Evolutionary conservation across 2,113 vertebrate genomes (phyloP), one percentile per base, ranked within the genome.

Genomic region (Eclectus roratus): DNA sequence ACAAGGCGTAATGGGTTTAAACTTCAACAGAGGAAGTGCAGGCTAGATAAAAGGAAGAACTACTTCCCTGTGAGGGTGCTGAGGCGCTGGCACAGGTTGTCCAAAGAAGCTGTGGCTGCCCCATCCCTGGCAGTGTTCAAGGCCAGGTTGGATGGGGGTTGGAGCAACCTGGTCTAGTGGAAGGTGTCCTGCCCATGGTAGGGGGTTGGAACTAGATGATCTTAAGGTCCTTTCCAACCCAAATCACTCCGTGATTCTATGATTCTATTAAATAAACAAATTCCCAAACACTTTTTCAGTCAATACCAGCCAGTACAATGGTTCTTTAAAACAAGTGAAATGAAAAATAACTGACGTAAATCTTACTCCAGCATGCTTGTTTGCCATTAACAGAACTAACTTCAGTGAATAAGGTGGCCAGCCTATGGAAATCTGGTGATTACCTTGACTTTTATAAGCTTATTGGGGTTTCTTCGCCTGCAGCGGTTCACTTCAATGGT

Each of bases 401-500:
- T 49, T 5, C 18, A 66, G 69, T 4, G 7, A 35, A 7, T 6
- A 50, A 17, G 19, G n/a, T 4, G 2, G 7, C 2, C 24, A 85
- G 20, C 10, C 29, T 18, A 3, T 0, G 8, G 37, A 60, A 63
- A 77, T 27, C 4, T 15, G 47, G n/a, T 1, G 7, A 7, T 94
- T 98, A 99, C 99, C 99, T 99, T 98, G 20, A 98, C 39, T 98
- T 98, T 96, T 19, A 99, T 89, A 15, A 99, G 98, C 49, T 99
- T 99, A 19, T 4, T 69, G 14, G 98, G 96, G 37, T 98, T 69
- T 92, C 99, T 98, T 91, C 99, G 98, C 70, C 99, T 97, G 94
- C 98, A 99, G 46, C 98, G 98, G 96, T 99, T 99, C 74, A 99
- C 96, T 95, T 99, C 99, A 46, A 99, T 99, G 17, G 97, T 98